These are phyloP conservation scores for Rhopilema esculentum DNA, from an alignment of 30 jellyfish, hydroid and myxozoan species.

Conservation along the genomic window DNA sequence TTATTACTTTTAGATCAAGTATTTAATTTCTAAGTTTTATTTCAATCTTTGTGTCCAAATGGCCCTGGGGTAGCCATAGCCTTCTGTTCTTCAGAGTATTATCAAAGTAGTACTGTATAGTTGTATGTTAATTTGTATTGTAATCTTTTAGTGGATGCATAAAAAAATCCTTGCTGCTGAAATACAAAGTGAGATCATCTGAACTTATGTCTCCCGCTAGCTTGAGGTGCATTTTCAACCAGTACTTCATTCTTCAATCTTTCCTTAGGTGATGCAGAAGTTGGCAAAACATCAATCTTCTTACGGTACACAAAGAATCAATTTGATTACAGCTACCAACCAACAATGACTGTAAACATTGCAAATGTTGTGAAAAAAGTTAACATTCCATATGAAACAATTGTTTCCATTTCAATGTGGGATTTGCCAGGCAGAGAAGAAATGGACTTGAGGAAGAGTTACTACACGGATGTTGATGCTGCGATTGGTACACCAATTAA, in stretches of 20 bases:
- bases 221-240: neutral
- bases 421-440: constrained; percentile 98
- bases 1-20: no score
- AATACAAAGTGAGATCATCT: no score
- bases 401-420: constrained; percentile 89
- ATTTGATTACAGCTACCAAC: constrained; percentile 96
- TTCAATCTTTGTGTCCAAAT: no score
- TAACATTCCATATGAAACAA: constrained; percentile 88
- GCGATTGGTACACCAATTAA: constrained; percentile 75
- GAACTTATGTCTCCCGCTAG: no score
- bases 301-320: constrained; percentile 88
- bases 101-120: no score
- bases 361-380: constrained; percentile 93
- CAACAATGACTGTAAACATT: constrained; percentile 93
- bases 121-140: no score
- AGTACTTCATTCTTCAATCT: neutral
- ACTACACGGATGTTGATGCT: constrained; percentile 92
- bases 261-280: constrained; percentile 92
- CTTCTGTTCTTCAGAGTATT: no score
- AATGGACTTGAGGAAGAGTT: constrained; percentile 89
- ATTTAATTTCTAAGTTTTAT: no score
- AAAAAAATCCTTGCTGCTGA: no score
- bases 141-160: no score
- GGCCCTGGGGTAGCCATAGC: no score
- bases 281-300: constrained; percentile 91